phyloP scores from a whole-genome alignment of 2,888 invertebrate species.

The Oxyteleia sp. region DNA sequence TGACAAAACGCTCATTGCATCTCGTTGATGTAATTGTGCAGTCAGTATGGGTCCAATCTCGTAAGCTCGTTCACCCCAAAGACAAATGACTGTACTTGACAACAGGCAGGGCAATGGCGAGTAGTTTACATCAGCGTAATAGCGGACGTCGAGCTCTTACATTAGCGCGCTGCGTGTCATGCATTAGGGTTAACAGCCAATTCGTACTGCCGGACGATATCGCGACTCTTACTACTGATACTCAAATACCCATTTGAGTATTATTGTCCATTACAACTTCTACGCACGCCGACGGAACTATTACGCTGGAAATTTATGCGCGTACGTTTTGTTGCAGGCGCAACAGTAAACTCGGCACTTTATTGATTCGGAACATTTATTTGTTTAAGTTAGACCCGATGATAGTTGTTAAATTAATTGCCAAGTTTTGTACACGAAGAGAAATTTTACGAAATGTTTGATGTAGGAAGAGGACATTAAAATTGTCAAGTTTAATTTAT shows the following conservation, averaged over 20 bases:
- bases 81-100: conserved; percentile 73
- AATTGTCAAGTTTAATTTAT: no score
- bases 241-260: conserved; percentile 32
- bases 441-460: no score
- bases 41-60: conserved; percentile 51
- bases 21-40: conserved; percentile 34
- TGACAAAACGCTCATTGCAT: conserved; percentile 45
- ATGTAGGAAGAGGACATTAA: no score
- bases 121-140: conserved; percentile 74
- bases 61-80: conserved; percentile 54
- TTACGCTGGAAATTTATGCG: conserved; percentile 14
- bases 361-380: conserved; percentile 23
- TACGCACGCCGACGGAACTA: conserved; percentile 14
- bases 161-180: conserved; percentile 63
- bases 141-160: conserved; percentile 65
- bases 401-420: no score
- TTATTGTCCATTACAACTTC: conserved; percentile 41
- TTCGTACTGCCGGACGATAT: conserved; percentile 56
- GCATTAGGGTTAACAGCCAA: conserved; percentile 72
- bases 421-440: no score
- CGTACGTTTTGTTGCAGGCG: conserved; percentile 1
- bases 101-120: conserved; percentile 60
- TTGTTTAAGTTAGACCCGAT: no score
- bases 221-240: conserved; percentile 63
- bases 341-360: conserved; percentile 11